Percentiles rank a stretch among this genome's conserved stretches.
phyloP scores from a whole-genome alignment of 2,113 vertebrate genomes.

The Aptenodytes forsteri region DNA sequence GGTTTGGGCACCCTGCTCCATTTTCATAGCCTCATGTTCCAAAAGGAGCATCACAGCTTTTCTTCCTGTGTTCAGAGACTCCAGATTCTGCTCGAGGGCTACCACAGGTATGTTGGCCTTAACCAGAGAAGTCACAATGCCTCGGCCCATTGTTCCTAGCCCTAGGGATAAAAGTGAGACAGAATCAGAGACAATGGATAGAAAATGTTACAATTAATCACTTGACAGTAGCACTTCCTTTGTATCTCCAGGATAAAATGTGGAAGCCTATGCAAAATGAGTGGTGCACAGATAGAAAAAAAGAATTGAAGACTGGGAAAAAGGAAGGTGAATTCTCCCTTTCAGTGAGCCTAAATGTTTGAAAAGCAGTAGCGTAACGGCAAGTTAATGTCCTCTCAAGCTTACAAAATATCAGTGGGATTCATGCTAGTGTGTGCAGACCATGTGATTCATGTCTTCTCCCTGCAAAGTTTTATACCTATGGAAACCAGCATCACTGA shows the following conservation, averaged over 20 bases:
- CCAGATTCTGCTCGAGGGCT: constrained; percentile 83
- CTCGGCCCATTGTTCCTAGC: constrained; percentile 92
- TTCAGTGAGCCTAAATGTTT: neutral
- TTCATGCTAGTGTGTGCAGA: neutral
- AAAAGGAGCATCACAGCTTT: constrained; percentile 75
- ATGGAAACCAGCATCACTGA: neutral
- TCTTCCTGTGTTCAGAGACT: constrained; percentile 77
- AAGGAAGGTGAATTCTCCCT: neutral
- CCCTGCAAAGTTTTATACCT: neutral
- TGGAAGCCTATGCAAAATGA: neutral
- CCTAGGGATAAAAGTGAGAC: constrained; percentile 73
- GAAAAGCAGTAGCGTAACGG: neutral
- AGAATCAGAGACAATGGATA: neutral
- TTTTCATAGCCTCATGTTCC: constrained; percentile 78
- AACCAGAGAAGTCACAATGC: constrained; percentile 83
- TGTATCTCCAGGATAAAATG: neutral
- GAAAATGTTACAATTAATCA: neutral
- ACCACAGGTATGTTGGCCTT: constrained; percentile 84
- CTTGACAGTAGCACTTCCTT: neutral
- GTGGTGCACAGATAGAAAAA: neutral
- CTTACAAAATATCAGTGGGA: neutral
- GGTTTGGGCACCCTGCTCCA: constrained; percentile 11
- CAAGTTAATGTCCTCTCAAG: neutral
- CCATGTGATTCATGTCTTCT: neutral
- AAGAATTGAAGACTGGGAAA: neutral